Percentiles rank a stretch among this genome's conserved stretches.
Conservation (phyloP, 2,888 invertebrate genomes). For the Drosophila parthenogenetica region DNA sequence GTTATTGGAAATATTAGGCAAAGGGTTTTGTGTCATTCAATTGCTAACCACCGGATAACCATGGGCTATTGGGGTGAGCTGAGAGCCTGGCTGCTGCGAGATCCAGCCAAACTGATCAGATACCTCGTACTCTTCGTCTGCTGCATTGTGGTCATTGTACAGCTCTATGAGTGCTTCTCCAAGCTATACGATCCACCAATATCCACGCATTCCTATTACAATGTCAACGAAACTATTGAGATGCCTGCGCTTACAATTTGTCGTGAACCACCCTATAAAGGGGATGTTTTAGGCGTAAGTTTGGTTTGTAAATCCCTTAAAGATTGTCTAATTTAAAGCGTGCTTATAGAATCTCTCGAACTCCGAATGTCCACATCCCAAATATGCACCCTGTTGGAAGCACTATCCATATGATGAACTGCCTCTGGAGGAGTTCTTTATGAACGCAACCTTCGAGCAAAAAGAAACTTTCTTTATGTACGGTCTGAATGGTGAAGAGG, state of each 20-base stretch:
- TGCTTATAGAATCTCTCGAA: slow-evolving; percentile 54
- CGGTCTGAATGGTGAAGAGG: slow-evolving; percentile 86
- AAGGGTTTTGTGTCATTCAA: slow-evolving; percentile 41
- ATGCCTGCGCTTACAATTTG: slow-evolving; percentile 90
- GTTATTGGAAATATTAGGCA: slow-evolving; percentile 24
- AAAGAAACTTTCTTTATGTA: slow-evolving; percentile 86
- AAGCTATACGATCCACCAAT: slow-evolving; percentile 88
- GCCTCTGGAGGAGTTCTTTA: slow-evolving; percentile 87
- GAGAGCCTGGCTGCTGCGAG: slow-evolving; percentile 82
- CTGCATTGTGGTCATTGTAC: slow-evolving; percentile 87
- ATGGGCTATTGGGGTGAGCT: slow-evolving; percentile 83
- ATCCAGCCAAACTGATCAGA: slow-evolving; percentile 87
- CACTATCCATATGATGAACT: slow-evolving; percentile 87
- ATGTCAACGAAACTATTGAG: slow-evolving; percentile 88
- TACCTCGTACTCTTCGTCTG: slow-evolving; percentile 87
- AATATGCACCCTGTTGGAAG: slow-evolving; percentile 86
- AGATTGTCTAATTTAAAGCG: too few species aligned
- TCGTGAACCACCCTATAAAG: slow-evolving; percentile 88
- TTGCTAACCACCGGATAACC: slow-evolving; percentile 49
- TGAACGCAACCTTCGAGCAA: slow-evolving; percentile 87
- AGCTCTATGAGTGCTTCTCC: slow-evolving; percentile 87
- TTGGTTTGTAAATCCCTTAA: background rate
- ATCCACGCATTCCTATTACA: slow-evolving; percentile 89
- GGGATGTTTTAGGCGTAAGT: slow-evolving; percentile 86
- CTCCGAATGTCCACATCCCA: slow-evolving; percentile 85